Base-by-base conservation (phyloP, 2,113 vertebrate species). In the Notechis scutatus region DNA sequence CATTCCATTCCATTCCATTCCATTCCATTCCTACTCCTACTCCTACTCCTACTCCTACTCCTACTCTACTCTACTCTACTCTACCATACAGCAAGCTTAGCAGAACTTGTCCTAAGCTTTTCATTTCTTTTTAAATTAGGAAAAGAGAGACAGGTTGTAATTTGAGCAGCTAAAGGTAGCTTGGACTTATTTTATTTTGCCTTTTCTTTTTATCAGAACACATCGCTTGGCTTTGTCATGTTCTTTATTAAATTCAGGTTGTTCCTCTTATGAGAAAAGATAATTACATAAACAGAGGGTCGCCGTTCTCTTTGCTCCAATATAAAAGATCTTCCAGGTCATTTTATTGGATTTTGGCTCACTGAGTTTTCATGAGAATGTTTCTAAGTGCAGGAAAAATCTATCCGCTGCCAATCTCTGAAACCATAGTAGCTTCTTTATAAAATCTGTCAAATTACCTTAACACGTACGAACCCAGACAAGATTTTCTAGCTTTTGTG, bases 171-270 rank as follows among this genome's bases (percentile, higher is more conserved):
- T 14, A 54, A 85, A 69, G 5, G 61, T 5, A 23, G 50, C 39
- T 74, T 0, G 85, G 56, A 56, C 3, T 93, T 10, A 59, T 15
- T 21, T 59, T 18, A 0, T 50, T 85, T 21, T 85, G 88, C 91
- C 24, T 34, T 34, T 92, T 90, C 87, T 92, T 90, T 90, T 3
- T 5, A 9, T 89, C 92, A 87, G 85, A 95, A 96, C 81, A 47
- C 69, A 91, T 94, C n/a, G 0, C 88, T 69, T 94, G 56, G n/a
- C 26, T 95, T 92, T 55, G 90, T 85, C 86, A 42, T 96, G 94
- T 92, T 91, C 94, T 97, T 97, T 97, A 97, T 97, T 97, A 96
- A 97, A 97, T 96, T 94, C 96, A 95, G 55, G 94, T 89, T 93
- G 92, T 91, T 59, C 91, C 89, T 97, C 97, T 97, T 96, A 96